phyloP scores from a whole-genome alignment of 2,888 invertebrate genomes.

The Lamellibrachia columna region DNA sequence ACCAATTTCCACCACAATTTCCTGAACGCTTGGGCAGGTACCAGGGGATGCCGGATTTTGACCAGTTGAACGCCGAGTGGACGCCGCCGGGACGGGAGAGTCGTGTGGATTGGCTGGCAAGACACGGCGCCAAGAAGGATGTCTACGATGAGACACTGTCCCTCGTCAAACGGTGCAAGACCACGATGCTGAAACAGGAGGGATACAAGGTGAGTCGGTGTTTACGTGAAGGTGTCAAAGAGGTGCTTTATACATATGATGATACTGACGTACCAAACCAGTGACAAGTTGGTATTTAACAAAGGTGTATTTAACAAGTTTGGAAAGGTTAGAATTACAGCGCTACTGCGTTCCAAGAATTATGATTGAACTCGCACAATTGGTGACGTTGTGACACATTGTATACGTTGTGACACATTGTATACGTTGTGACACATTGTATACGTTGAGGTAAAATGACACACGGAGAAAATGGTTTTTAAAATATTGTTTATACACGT shows the following conservation, averaged over 20 bases:
- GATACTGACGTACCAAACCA: too few relatives aligned
- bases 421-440: too few relatives aligned
- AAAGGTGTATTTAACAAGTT: too few relatives aligned
- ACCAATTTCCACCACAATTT: neutral
- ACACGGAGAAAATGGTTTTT: too few relatives aligned
- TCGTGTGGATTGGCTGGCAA: neutral
- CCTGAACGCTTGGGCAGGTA: neutral
- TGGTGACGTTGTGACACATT: too few relatives aligned
- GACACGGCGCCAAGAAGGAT: neutral
- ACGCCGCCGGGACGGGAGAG: neutral
- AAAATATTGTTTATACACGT: too few relatives aligned
- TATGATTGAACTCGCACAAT: too few relatives aligned
- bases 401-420: too few relatives aligned
- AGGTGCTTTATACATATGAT: neutral
- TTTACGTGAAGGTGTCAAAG: neutral
- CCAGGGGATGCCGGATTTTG: neutral
- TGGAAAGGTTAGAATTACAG: too few relatives aligned
- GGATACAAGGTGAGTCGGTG: neutral
- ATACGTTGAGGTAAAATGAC: too few relatives aligned
- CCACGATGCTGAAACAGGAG: neutral
- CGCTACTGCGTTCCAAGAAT: too few relatives aligned
- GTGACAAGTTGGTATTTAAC: too few relatives aligned
- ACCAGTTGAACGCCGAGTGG: neutral
- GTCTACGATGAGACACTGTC: neutral
- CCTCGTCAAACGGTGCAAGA: neutral